Evolutionary conservation across 1,140 invertebrate species (phyloP), one percentile per base, ranked within the genome.

Genomic region (Drosophila prosaltans): DNA sequence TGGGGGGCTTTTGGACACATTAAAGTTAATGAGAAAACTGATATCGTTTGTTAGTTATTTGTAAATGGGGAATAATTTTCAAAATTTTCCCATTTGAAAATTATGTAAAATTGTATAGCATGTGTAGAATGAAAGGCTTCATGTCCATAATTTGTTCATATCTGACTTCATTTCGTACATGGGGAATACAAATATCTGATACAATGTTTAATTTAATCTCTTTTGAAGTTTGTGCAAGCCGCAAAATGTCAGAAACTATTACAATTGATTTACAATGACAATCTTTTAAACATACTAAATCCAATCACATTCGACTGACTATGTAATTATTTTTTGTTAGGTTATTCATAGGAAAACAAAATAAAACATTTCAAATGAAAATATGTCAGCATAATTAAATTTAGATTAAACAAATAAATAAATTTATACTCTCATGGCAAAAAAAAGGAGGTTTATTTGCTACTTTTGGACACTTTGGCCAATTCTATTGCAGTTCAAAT

Each of bases 11-110:
- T 2, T 32, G 28, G 51, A 8, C n/a, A 40, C 73, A 76, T 75
- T 76, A 76, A 76, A 76, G 74, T 73, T 76, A 76, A 76, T 76
- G 72, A 58, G 55, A 58, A 65, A 39, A 43, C 41, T 41, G 60
- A 45, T 62, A 62, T 21, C 21, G 26, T 28, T 43, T 63, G 68
- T 75, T 36, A 55, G 55, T 69, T 70, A 58, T 40, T 40, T 16
- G 21, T 32, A 36, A 16, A 16, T 58, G 26, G 55, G 55, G 55
- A 58, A 51, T 51, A 16, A 58, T 58, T 58, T 58, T 30, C 9
- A 26, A 36, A 57, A 57, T 57, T 68, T 28, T 41, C 41, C 6
- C 5, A 48, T 59, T 9, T 54, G 11, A 39, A 43, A 54, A 51
- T 51, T 51, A 51, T 8, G 45, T 16, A 51, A 51, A 51, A 51